These are phyloP conservation scores for Pseudanteris insignis DNA, from an alignment of 2,888 invertebrate genomes.

Conservation along the genomic window DNA sequence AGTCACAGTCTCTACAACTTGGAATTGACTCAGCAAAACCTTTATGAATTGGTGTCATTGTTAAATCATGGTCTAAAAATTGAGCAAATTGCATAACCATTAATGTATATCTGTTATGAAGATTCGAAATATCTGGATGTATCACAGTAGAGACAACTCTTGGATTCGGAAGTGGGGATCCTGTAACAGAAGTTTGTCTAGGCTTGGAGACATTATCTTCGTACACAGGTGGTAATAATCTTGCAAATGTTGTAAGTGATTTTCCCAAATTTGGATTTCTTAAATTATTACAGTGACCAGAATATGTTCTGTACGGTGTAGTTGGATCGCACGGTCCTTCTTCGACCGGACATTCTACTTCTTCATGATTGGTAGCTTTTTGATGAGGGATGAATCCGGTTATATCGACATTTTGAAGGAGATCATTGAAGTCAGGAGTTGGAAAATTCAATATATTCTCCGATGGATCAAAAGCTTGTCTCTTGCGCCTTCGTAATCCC, in stretches of 20 bases:
- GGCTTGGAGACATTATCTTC: constrained; percentile 90
- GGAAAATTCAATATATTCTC: constrained; percentile 69
- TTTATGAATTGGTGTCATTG: constrained; percentile 92
- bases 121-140: constrained; percentile 90
- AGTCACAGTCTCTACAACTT: constrained; percentile 89
- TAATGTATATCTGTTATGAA: constrained; percentile 86
- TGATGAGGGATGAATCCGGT: constrained; percentile 75
- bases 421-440: constrained; percentile 77
- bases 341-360: constrained; percentile 78
- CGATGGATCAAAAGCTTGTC: constrained; percentile 76
- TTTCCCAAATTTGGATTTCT: constrained; percentile 84
- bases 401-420: constrained; percentile 82
- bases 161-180: constrained; percentile 83
- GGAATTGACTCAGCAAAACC: constrained; percentile 91
- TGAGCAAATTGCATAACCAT: constrained; percentile 97
- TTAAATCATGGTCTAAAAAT: constrained; percentile 93
- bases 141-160: constrained; percentile 86
- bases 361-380: constrained; percentile 71
- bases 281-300: constrained; percentile 89
- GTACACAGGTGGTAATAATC: constrained; percentile 85
- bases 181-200: constrained; percentile 77
- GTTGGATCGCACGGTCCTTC: constrained; percentile 77
- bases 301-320: constrained; percentile 77
- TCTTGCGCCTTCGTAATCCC: constrained; percentile 70
- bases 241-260: constrained; percentile 84